Evolutionary conservation across 2,888 invertebrate genomes (phyloP), one percentile per base, ranked within the genome.

Genomic region (Cerastis leucographa): DNA sequence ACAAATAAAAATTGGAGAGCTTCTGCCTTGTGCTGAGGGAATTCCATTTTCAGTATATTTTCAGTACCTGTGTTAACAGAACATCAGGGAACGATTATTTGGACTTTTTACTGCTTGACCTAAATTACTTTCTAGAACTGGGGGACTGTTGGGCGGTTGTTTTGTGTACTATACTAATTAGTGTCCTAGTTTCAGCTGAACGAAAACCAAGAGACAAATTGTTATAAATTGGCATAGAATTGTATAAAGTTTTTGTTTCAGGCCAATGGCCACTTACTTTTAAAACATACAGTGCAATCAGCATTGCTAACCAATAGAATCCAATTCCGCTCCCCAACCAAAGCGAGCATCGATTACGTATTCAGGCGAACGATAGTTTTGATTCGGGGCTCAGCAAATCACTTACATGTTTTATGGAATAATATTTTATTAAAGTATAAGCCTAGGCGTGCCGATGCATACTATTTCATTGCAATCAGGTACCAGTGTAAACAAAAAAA

Each of bases 61-160:
- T 81, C 9, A 66, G 66, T 49, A 56, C 35, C 29, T 35, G 19
- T 56, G 49, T 68, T 64, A 44, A 42, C 11, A 51, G 19, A 8
- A 61, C 42, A 71, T 44, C 35, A 40, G 22, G 61, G 49, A 69
- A 64, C 25, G 14, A 74, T 62, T 49, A 44, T 74, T 69, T 69
- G 40, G 64, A 62, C 22, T 69, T 71, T 83, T 71, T 54, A 79
- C 19, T 68, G 56, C 14, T 22, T 25, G 40, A 68, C 40, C 73
- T 77, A 71, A 74, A 81, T 74, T 66, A 44, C 71, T 67, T 81
- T 69, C 40, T 54, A 12, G 29, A 70, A 49, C 22, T 56, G 14
- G 17, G 40, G 14, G 25, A 61, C 19, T 65, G 17, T 29, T 65
- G 42, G 67, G 73, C 35, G 62, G 67, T 22, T 14, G 64, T 3